Base-by-base conservation (phyloP, 1,140 invertebrate species). In the Paralvinella palmiformis region DNA sequence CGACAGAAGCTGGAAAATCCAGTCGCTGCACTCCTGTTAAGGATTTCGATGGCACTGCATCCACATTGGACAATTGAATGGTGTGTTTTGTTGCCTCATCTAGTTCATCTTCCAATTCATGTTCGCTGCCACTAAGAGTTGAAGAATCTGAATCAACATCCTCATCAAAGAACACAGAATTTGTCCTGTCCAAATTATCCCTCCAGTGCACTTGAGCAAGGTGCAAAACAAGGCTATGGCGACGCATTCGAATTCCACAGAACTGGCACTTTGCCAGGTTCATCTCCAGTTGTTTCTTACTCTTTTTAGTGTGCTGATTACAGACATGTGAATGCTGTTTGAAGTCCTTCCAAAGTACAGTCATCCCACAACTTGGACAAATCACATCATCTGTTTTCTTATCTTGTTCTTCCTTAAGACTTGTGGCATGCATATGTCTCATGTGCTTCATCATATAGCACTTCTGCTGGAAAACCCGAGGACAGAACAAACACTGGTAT, bases 191-290 rank as follows among this genome's bases (percentile, higher is more conserved):
- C 6, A 32, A 20, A 33, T 60, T 45, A 13, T 45, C 58, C 13
- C 20, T 22, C 10, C 58, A 60, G 20, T 60, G 58, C 24, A 41
- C 58, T 27, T 41, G 58, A 60, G 58, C 58, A 22, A 60, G 41
- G 32, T 60, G 58, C 37, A 41, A 41, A 13, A 41, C 58, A 5
- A 60, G 41, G 32, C 36, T 41, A 6, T 60, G 58, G 1, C 58
- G 33, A 4, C 58, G 35, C 58, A 60, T 60, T 45, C 58, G 33
- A 17, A 60, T 41, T 24, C 58, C 58, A 45, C 58, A 60, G 22
- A 60, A 60, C 41, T 60, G 58, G 58, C 58, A 60, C 10, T 60
- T 45, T 5, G 58, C 58, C 2, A 60, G 41, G 31, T 60, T 36
- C 13, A 27, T 31, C 24, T 37, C 41, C 24, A 41, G 20, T 20